Evolutionary conservation across 2,797 vertebrate species (phyloP), one percentile per base, ranked within the genome.

Genomic region (Ptychobarbus kaznakovi): DNA sequence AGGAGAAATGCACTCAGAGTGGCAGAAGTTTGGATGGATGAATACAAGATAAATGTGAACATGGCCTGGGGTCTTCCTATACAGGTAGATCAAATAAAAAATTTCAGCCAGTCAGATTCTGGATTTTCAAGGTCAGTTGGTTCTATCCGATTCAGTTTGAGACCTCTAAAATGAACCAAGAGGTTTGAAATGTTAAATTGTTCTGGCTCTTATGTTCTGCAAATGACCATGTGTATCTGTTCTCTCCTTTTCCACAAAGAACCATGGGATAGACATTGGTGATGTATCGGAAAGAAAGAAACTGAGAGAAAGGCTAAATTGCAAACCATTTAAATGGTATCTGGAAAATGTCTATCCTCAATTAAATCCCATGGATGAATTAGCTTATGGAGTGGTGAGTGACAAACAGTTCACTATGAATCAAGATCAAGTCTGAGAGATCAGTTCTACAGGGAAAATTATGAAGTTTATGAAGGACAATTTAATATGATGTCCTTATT

Each of bases 21-120:
- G 0, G 97, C 97, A 0, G 97, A 97, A 91, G 96, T 98, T 75
- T 98, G 97, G 97, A 92, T 98, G 96, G 97, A 98, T 0, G 94
- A 98, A 86, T 98, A 97, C 89, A 98, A 98, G 88, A 90, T 94
- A 0, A 97, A 98, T 0, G 97, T 98, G 28, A 96, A 97, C 92
- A 94, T 98, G 85, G 96, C 96, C 0, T 99, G 97, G 97, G 97
- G 96, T 89, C 93, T 99, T 87, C 97, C 97, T 4, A 83, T 96
- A 61, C 93, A 95, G 3, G 97, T 98, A 80, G 93, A 93, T 86
- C 1, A 4, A 53, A 44, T 35, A 61, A 28, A 35, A 56, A 56
- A 9, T 4, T 77, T 38, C 72, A 18, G n/a, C 25, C 7, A 51
- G 7, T 42, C 25, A 51, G 3, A 76, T 38, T 7, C 18, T 56